phyloP scores from a whole-genome alignment of 2,113 vertebrate species.

The Centropus bengalensis region DNA sequence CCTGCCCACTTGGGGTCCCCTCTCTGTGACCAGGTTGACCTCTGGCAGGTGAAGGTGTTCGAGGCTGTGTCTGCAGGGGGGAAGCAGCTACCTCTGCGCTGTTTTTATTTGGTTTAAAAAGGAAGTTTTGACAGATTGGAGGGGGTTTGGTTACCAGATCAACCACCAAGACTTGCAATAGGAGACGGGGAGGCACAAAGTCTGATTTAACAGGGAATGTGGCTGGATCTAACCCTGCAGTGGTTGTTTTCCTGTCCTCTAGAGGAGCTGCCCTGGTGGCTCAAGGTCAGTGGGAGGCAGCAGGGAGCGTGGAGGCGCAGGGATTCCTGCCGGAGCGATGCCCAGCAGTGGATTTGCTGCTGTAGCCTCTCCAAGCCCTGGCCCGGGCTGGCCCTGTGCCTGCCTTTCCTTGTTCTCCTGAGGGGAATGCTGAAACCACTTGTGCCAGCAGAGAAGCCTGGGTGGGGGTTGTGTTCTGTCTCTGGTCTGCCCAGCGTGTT shows the following conservation, averaged over 20 bases:
- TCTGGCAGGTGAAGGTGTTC: neutral
- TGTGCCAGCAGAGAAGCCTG: neutral
- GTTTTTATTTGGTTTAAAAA: neutral
- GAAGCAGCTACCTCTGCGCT: neutral
- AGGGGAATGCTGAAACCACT: neutral
- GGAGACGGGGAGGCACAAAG: neutral
- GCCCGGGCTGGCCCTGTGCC: neutral
- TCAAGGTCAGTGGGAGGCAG: neutral
- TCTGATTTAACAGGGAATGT: neutral
- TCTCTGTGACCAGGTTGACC: neutral
- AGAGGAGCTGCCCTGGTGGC: neutral
- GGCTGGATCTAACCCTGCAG: neutral
- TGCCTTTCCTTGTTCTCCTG: neutral
- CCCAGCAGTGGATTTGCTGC: neutral
- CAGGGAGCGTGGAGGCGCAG: neutral
- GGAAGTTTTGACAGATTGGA: neutral
- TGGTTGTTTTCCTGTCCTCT: neutral
- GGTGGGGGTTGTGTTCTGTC: slow-evolving; percentile 9
- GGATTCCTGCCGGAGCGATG: neutral
- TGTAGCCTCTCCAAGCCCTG: neutral
- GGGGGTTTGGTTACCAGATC: neutral
- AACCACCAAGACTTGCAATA: neutral
- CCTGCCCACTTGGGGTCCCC: neutral
- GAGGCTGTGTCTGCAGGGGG: neutral
- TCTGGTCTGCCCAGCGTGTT: neutral